These are phyloP conservation scores for Oreortyx pictus DNA, from an alignment of 2,797 vertebrate genomes.

Conservation along the genomic window DNA sequence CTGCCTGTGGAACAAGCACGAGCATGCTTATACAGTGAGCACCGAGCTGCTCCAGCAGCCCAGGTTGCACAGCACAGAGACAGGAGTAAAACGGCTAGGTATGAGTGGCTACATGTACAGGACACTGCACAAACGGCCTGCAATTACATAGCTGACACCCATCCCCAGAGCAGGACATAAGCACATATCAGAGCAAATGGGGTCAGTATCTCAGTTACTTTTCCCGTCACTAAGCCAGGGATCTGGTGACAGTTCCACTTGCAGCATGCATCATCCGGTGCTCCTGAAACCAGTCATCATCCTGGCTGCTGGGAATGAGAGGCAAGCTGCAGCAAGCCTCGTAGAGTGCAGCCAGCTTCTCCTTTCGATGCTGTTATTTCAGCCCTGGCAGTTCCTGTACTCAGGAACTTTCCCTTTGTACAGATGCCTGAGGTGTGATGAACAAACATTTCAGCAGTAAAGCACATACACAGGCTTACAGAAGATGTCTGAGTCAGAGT, in stretches of 20 bases:
- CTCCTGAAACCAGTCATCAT: conserved; percentile 18
- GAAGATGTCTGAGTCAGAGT: neutral
- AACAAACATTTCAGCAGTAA: neutral
- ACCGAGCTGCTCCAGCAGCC: neutral
- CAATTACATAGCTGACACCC: conserved; percentile 11
- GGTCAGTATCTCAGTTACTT: neutral
- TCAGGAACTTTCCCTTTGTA: conserved; percentile 26
- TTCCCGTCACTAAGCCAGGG: neutral
- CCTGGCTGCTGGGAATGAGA: conserved; percentile 26
- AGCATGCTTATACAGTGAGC: neutral
- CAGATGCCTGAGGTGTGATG: neutral
- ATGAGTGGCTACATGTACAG: neutral
- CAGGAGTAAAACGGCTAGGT: neutral
- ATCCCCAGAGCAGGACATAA: neutral
- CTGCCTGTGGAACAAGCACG: neutral
- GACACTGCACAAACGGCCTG: neutral
- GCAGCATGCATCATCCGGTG: neutral
- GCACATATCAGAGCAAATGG: neutral
- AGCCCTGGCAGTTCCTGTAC: neutral
- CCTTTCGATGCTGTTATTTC: conserved; percentile 36
- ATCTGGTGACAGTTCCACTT: neutral
- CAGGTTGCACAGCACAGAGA: neutral
- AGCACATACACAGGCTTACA: neutral
- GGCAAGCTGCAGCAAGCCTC: conserved; percentile 25
- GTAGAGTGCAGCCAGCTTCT: conserved; percentile 27